Base-by-base conservation (phyloP, 2,113 vertebrate genomes). In the Tetrax tetrax region DNA sequence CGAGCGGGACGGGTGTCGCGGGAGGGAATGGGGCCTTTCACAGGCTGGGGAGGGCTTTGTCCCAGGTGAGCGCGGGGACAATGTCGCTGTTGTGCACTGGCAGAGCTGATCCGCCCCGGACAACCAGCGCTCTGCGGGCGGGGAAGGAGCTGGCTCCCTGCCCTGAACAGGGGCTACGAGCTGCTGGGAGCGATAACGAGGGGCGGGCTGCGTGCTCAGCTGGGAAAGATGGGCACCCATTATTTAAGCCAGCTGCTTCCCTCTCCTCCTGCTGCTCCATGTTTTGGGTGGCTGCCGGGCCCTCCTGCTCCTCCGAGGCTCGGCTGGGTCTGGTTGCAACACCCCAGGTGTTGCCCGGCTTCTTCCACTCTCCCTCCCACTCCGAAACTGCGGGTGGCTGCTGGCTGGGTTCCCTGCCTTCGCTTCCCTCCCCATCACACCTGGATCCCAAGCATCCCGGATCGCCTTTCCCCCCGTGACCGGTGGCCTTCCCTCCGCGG, bases 1-100 rank as follows among this genome's bases (percentile, higher is more conserved):
- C 0, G 3, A 53, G 71, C 2, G 1, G 60, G 69, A 38, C 0
- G 2, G n/a, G 2, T 25, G 71, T 23, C 76, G 6, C 7, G 2
- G 7, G 51, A 33, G 54, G 45, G 28, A 33, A 2, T 0, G 1
- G 22, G 41, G 60, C 6, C 38, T 75, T 35, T 83, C 31, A 0
- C 9, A 13, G 61, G 12, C 53, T 35, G 4, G 9, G 87, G 25
- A 47, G 4, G 5, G 16, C 23, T 70, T 63, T 78, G 53, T 65
- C 13, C 29, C 88, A 7, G 2, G 27, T 10, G 37, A 90, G 68
- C 3, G 1, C 0, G 0, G 74, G 89, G 76, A 95, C 86, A 92
- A 60, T 64, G 94, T 14, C 2, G 1, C 60, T 2, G 0, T 38
- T 95, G 90, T 90, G 66, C 19, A 31, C 70, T 29, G 8, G 9